Base-by-base conservation (phyloP, 1,140 invertebrate genomes). In the Tigriopus japonicus region DNA sequence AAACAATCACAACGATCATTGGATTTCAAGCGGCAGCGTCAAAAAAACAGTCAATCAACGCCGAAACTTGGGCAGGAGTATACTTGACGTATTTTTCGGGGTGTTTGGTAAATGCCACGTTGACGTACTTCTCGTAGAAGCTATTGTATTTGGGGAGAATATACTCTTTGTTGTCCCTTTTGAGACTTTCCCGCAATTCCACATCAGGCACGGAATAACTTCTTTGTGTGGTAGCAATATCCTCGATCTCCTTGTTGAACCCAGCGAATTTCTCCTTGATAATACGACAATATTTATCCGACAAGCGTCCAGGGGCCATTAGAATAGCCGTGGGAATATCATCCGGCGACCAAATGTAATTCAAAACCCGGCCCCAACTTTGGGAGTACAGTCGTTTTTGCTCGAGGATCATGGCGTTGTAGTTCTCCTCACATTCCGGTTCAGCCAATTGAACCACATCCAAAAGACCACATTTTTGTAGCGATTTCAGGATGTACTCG, bases 241-340 rank as follows among this genome's bases (percentile, higher is more conserved):
- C 91, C 67, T 96, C 90, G 66, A 96, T 82, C 74, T 96, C 92
- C 69, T 91, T 90, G 70, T 95, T 94, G 70, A 97, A 95, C 55
- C 80, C 82, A 55, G 86, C 78, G 75, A 91, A 92, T 66, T 87
- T 87, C 68, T 97, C 93, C 74, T 97, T 97, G n/a, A 97, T 78
- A 43, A 82, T 78, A 68, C 88, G 86, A 56, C 84, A 76, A 70
- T 92, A 87, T 72, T 87, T 90, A 68, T 92, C 88, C 66, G 85
- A 80, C 23, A 92, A 70, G 73, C 87, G 84, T 13, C 80, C 79
- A n/a, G 76, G 75, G 61, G 73, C 70, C 14, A 42, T 28, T 1
- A 73, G 63, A 41, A 78, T 70, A 10, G 79, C 75, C 13, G 75
- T 67, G 1, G 79, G 77, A 56, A 78, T 71, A 68, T 86, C 83